Conservation (phyloP, 2,113 vertebrate genomes). For the Sorex fumeus region DNA sequence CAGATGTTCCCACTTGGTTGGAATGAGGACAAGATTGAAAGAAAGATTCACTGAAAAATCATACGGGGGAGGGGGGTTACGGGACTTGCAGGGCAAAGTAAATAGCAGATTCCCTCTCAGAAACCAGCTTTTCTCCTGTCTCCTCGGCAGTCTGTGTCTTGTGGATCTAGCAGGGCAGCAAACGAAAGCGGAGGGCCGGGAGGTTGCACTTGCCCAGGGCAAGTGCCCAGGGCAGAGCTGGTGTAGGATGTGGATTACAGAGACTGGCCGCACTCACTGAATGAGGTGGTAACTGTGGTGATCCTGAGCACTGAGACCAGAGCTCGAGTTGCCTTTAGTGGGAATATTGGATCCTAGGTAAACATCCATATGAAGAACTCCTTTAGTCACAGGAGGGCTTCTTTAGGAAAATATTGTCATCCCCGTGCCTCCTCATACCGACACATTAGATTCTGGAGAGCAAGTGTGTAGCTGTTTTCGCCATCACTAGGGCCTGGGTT, state of each 20-base stretch:
- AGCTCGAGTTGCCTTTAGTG: background rate
- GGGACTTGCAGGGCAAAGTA: no score
- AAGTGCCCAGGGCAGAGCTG: no score
- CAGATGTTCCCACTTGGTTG: background rate
- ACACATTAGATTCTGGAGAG: background rate
- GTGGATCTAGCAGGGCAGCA: background rate
- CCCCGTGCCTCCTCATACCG: background rate
- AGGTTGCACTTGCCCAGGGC: background rate
- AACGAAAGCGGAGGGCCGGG: background rate
- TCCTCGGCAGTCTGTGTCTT: background rate
- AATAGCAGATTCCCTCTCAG: no score
- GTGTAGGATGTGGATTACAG: no score
- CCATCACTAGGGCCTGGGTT: no score
- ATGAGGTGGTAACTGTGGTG: no score
- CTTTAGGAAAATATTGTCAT: background rate
- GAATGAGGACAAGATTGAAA: slow-evolving; percentile 11
- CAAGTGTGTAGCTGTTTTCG: no score
- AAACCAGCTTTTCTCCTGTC: background rate
- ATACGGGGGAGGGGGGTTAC: no score
- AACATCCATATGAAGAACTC: background rate
- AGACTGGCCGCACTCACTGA: no score
- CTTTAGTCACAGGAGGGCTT: background rate
- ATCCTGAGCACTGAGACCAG: no score
- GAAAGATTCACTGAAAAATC: background rate
- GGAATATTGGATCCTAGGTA: background rate